These are phyloP conservation scores for Petrolisthes cinctipes DNA, from an alignment of 2,888 invertebrate species.

Conservation along the genomic window DNA sequence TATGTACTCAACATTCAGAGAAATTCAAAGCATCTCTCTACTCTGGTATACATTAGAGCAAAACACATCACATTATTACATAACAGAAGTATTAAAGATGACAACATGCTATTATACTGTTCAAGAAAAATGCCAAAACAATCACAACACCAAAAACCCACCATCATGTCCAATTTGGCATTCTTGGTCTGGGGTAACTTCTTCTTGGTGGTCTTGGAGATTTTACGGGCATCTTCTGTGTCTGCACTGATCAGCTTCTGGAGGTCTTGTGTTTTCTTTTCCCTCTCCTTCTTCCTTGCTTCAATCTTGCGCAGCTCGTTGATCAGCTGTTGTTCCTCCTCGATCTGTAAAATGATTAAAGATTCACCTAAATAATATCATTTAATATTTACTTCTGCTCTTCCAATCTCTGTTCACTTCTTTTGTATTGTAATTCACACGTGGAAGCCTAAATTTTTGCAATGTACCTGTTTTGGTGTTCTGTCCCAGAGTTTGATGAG, in stretches of 20 bases:
- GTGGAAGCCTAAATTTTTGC: too few relatives aligned
- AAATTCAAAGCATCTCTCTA: too few relatives aligned
- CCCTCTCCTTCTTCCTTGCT: slow-evolving; percentile 94
- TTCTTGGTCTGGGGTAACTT: slow-evolving; percentile 63
- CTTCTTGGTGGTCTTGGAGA: slow-evolving; percentile 66
- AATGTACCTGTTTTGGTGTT: slow-evolving; percentile 86
- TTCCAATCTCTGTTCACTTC: too few relatives aligned
- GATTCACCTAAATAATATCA: too few relatives aligned
- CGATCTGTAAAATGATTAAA: slow-evolving; percentile 49
- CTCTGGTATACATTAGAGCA: too few relatives aligned
- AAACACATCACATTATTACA: too few relatives aligned
- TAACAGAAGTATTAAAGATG: too few relatives aligned
- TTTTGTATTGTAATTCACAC: too few relatives aligned
- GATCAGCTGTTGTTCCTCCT: slow-evolving; percentile 66
- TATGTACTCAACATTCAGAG: too few relatives aligned
- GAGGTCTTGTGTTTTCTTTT: slow-evolving; percentile 88
- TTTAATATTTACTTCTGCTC: too few relatives aligned
- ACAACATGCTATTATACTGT: too few relatives aligned
- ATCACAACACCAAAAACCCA: slow-evolving; percentile 22
- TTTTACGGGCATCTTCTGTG: slow-evolving; percentile 64
- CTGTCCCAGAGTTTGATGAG: slow-evolving; percentile 90
- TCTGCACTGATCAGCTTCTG: slow-evolving; percentile 66
- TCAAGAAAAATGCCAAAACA: too few relatives aligned
- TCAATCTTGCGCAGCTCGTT: slow-evolving; percentile 66
- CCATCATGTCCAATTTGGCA: slow-evolving; percentile 51